A percentile compares a stretch with the other conserved stretches of the same genome.
Evolutionary conservation across 1,140 invertebrate genomes (phyloP).

Genomic region (Drosophila punjabiensis): DNA sequence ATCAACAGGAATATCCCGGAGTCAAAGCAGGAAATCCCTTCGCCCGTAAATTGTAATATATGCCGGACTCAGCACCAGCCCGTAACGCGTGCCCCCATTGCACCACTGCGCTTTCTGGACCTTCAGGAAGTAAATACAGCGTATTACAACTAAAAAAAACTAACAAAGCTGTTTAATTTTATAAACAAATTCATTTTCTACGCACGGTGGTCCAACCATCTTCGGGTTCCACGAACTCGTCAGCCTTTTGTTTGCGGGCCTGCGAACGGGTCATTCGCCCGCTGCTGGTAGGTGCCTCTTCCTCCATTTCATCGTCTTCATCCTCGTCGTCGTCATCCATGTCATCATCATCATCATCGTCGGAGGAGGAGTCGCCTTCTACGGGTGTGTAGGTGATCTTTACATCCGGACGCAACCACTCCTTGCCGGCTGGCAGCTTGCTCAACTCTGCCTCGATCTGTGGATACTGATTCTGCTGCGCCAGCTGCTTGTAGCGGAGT

Average conservation of each 20-base stretch:
- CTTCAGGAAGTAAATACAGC: constrained; percentile 75
- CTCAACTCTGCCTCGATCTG: constrained; percentile 82
- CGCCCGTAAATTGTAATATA: constrained; percentile 41
- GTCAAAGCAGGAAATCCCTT: background rate
- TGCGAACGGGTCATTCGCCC: constrained; percentile 70
- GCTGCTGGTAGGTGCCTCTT: constrained; percentile 59
- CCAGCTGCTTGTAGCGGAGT: constrained; percentile 84
- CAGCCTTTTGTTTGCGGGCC: constrained; percentile 69
- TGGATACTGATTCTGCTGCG: constrained; percentile 83
- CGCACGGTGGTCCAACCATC: constrained; percentile 88
- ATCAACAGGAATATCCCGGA: background rate
- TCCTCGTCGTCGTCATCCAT: constrained; percentile 80
- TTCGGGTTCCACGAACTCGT: constrained; percentile 86
- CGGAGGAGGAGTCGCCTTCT: constrained; percentile 85
- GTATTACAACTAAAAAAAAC: constrained; percentile 71
- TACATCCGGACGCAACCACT: constrained; percentile 84
- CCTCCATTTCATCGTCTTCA: constrained; percentile 66
- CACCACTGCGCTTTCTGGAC: constrained; percentile 71
- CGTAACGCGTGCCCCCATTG: constrained; percentile 57
- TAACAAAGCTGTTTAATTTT: constrained; percentile 13
- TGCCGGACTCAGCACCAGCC: constrained; percentile 54
- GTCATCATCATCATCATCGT: constrained; percentile 85
- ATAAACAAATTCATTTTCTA: constrained; percentile 82
- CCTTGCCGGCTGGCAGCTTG: constrained; percentile 80
- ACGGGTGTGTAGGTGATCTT: constrained; percentile 75